Percentiles rank a stretch among this genome's conserved stretches.
Evolutionary conservation across 92 coral and sea anemone genomes (phyloP).

Genomic region (Porites cylindrica): DNA sequence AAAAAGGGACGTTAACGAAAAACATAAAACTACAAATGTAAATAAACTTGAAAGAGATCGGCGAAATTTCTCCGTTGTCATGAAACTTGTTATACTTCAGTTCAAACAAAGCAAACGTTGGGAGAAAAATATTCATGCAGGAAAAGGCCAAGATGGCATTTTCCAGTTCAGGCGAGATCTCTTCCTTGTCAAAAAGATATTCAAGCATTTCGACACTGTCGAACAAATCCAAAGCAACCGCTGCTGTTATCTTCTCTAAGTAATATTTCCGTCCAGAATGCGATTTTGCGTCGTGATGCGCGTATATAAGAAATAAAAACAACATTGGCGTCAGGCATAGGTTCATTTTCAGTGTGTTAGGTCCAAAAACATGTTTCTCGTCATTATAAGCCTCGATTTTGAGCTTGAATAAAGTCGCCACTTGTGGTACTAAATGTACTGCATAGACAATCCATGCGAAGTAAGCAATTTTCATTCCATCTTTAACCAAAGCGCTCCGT

Average conservation of each 20-base stretch:
- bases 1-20: slow-evolving; percentile 87
- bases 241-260: slow-evolving; percentile 82
- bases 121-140: slow-evolving; percentile 86
- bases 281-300: slow-evolving; percentile 86
- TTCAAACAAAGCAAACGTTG: slow-evolving; percentile 89
- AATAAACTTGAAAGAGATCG: slow-evolving; percentile 84
- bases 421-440: slow-evolving; percentile 83
- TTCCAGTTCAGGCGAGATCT: slow-evolving; percentile 46
- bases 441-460: slow-evolving; percentile 92
- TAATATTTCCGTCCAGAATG: slow-evolving; percentile 80
- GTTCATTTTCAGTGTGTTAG: slow-evolving; percentile 81
- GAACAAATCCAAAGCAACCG: slow-evolving; percentile 89
- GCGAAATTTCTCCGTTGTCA: slow-evolving; percentile 84
- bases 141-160: slow-evolving; percentile 77
- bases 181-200: slow-evolving; percentile 76
- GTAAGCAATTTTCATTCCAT: slow-evolving; percentile 83
- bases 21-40: slow-evolving; percentile 84
- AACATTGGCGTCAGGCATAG: slow-evolving; percentile 77
- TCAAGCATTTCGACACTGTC: slow-evolving; percentile 96
- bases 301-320: slow-evolving; percentile 80
- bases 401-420: slow-evolving; percentile 75
- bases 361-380: slow-evolving; percentile 69
- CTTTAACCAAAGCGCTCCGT: slow-evolving; percentile 33
- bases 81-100: slow-evolving; percentile 84
- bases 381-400: slow-evolving; percentile 61